Evolutionary conservation across 2,113 vertebrate genomes (phyloP).

Genomic region (Corydoras maculifer): DNA sequence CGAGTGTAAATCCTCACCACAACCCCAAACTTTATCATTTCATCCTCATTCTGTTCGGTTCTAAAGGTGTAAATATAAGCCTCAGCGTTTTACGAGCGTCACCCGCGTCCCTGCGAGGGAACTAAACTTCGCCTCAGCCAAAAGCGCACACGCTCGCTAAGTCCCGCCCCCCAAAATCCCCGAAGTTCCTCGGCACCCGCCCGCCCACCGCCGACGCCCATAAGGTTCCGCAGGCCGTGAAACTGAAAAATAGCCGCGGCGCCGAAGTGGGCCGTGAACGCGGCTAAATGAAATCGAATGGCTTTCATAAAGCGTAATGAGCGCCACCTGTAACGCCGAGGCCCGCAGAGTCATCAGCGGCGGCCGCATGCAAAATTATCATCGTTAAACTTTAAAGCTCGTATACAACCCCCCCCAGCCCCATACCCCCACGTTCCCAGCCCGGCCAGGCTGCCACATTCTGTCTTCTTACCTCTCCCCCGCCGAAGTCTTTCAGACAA

Average conservation of each 20-base stretch:
- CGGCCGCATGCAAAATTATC: conserved; percentile 38
- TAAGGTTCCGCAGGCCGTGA: conserved; percentile 38
- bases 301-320: conserved; percentile 51
- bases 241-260: conserved; percentile 45
- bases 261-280: background rate
- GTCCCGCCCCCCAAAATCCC: background rate
- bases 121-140: conserved; percentile 19
- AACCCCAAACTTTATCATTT: conserved; percentile 6
- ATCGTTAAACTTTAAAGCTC: conserved; percentile 36
- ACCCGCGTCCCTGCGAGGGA: background rate
- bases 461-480: background rate
- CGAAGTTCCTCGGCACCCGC: background rate
- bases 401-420: too few relatives aligned
- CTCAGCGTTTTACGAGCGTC: background rate
- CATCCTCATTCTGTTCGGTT: background rate
- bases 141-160: background rate
- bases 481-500: conserved; percentile 16
- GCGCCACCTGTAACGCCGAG: conserved; percentile 46
- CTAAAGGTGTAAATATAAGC: conserved; percentile 6
- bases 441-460: background rate
- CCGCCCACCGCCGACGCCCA: conserved; percentile 13
- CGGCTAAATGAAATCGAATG: conserved; percentile 47
- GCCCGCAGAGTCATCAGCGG: conserved; percentile 34
- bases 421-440: background rate
- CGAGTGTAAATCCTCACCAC: too few relatives aligned